These are phyloP conservation scores for Fratercula arctica DNA, from an alignment of 2,797 vertebrate species.

Conservation along the genomic window DNA sequence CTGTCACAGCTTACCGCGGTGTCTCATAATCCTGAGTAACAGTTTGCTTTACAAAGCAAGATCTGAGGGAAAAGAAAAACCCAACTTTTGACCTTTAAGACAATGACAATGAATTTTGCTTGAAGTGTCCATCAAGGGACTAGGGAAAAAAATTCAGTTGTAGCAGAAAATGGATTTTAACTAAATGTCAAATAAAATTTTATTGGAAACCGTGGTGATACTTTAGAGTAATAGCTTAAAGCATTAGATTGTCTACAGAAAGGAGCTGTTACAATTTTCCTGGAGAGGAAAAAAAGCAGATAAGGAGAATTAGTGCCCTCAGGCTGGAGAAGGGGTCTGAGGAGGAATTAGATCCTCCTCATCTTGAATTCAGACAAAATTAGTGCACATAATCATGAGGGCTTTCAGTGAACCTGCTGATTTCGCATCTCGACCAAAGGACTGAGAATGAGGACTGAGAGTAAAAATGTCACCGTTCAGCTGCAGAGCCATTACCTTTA, in stretches of 20 bases:
- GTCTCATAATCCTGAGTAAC: background rate
- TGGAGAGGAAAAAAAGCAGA: background rate
- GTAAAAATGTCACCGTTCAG: background rate
- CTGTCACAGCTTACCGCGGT: background rate
- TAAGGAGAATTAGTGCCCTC: background rate
- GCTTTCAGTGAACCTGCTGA: background rate
- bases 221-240: slow-evolving; percentile 33
- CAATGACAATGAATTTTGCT: slow-evolving; percentile 55
- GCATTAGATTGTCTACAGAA: background rate
- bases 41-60: slow-evolving; percentile 14
- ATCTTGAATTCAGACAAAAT: background rate
- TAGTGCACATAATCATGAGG: background rate
- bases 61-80: background rate
- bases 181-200: slow-evolving; percentile 73
- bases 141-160: slow-evolving; percentile 25
- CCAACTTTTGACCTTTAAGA: slow-evolving; percentile 61
- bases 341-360: background rate
- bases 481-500: background rate
- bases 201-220: slow-evolving; percentile 38
- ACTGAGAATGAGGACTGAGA: background rate
- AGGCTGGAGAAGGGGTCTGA: background rate
- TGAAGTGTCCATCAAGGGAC: slow-evolving; percentile 49
- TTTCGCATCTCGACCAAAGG: background rate
- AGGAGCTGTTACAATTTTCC: background rate
- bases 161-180: slow-evolving; percentile 67